phyloP scores from a whole-genome alignment of 2,113 vertebrate genomes.

The Alectura lathami region DNA sequence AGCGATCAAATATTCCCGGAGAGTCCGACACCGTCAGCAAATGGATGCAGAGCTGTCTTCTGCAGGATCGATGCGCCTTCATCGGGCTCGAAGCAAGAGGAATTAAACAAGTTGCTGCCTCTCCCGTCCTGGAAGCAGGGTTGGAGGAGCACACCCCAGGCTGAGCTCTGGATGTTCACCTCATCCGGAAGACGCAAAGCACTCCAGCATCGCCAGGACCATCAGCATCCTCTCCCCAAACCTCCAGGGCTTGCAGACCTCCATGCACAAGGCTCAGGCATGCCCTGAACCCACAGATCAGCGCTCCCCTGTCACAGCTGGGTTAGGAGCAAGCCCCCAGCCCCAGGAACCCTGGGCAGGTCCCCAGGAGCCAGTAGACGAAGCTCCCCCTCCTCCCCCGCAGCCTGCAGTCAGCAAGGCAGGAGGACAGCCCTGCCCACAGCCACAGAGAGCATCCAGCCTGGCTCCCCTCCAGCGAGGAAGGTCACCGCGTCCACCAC shows the following conservation, averaged over 20 bases:
- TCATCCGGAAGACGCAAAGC: neutral
- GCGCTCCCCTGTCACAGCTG: too few relatives aligned
- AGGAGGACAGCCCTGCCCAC: neutral
- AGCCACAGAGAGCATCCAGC: neutral
- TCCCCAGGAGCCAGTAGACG: too few relatives aligned
- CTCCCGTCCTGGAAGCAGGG: neutral
- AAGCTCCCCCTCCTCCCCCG: too few relatives aligned
- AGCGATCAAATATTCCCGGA: neutral
- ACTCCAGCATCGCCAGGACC: neutral
- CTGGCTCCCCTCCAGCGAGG: neutral
- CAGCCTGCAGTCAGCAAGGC: neutral
- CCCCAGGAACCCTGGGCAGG: too few relatives aligned
- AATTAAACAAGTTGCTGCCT: neutral
- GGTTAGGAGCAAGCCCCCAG: neutral
- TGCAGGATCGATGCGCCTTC: constrained; percentile 32
- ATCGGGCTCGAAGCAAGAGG: neutral
- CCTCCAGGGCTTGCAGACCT: neutral
- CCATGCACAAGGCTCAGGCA: fast-evolving
- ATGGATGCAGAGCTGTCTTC: constrained; percentile 3
- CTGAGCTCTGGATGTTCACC: fast-evolving
- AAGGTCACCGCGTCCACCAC: constrained; percentile 36
- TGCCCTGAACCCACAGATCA: too few relatives aligned
- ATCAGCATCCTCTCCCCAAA: neutral
- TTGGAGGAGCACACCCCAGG: fast-evolving
- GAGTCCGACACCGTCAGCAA: constrained; percentile 35